Evolutionary conservation across 1,140 invertebrate genomes (phyloP).

Genomic region (Centruroides sculpturatus): DNA sequence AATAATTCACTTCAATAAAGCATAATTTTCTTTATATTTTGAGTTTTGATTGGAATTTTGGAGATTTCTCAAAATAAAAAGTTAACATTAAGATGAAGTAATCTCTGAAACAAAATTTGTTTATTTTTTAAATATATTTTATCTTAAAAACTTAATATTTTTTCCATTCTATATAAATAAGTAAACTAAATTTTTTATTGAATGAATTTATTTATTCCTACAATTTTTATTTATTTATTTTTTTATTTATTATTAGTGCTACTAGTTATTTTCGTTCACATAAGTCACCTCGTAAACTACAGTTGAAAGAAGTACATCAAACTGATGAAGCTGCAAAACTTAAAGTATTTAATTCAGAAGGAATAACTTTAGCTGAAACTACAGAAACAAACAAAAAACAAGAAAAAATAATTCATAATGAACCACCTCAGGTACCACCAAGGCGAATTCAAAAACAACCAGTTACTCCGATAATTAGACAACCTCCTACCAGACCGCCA

Average conservation of each 20-base stretch:
- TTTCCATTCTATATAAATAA: too few relatives aligned
- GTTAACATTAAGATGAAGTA: too few relatives aligned
- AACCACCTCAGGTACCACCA: background rate
- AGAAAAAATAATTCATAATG: background rate
- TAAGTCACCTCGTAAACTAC: constrained; percentile 13
- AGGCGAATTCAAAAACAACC: background rate
- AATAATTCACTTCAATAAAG: too few relatives aligned
- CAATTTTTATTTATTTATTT: too few relatives aligned
- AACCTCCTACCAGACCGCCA: constrained; percentile 9
- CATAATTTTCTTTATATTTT: too few relatives aligned
- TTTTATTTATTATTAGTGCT: constrained; percentile 1
- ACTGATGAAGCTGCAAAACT: constrained; percentile 11
- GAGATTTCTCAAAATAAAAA: too few relatives aligned
- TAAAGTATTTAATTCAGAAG: constrained; percentile 11
- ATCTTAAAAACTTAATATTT: too few relatives aligned
- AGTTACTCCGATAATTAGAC: constrained; percentile 3
- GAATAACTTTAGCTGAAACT: constrained; percentile 10
- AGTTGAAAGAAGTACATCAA: constrained; percentile 14
- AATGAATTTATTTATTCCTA: too few relatives aligned
- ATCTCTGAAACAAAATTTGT: too few relatives aligned
- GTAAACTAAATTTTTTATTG: too few relatives aligned
- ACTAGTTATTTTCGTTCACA: constrained; percentile 7
- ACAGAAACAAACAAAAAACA: background rate
- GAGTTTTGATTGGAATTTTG: too few relatives aligned
- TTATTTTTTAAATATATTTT: too few relatives aligned